Conservation (phyloP, 2,888 invertebrate species). For the Serripes groenlandicus region DNA sequence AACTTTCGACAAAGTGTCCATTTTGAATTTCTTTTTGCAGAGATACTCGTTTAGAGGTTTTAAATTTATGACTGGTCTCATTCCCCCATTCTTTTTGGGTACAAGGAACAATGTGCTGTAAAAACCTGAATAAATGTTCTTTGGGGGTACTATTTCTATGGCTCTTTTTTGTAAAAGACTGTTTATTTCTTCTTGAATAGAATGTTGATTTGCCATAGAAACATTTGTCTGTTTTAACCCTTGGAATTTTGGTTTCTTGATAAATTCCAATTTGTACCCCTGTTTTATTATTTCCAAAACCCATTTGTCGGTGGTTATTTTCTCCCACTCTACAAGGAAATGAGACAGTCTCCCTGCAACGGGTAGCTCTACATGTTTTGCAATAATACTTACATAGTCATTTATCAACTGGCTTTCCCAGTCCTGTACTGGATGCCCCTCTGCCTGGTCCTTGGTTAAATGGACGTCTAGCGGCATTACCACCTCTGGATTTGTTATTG, state of each 20-base stretch:
- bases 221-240: constrained; percentile 32
- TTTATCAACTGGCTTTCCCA: constrained; percentile 12
- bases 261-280: constrained; percentile 46
- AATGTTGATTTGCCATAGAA: neutral
- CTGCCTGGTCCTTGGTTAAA: neutral
- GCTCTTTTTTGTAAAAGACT: constrained; percentile 44
- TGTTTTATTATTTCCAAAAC: too few species aligned
- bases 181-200: constrained; percentile 32
- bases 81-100: too few species aligned
- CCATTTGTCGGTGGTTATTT: too few species aligned
- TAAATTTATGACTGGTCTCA: constrained; percentile 45
- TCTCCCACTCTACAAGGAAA: constrained; percentile 34
- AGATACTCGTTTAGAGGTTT: constrained; percentile 57
- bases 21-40: constrained; percentile 55
- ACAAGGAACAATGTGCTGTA: constrained; percentile 61
- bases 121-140: constrained; percentile 48
- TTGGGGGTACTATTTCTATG: constrained; percentile 40
- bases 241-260: constrained; percentile 20
- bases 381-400: constrained; percentile 47
- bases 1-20: constrained; percentile 45
- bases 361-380: constrained; percentile 43
- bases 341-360: constrained; percentile 39
- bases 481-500: neutral
- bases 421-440: neutral
- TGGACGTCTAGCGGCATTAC: neutral